Conservation (phyloP, 2,888 invertebrate genomes). For the Melolontha melolontha region DNA sequence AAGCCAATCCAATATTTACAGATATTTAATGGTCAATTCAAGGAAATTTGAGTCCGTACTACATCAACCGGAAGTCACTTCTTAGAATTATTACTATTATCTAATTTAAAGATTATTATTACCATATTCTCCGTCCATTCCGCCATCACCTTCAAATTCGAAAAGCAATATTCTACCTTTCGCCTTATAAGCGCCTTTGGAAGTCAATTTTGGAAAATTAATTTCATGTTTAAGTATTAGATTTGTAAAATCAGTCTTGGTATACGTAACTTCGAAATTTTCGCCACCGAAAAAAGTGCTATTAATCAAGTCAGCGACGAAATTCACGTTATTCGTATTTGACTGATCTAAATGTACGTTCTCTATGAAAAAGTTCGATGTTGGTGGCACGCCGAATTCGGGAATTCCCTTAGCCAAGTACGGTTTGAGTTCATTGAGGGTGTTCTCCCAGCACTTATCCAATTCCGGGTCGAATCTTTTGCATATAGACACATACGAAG, state of each 20-base stretch:
- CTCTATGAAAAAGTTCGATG: conserved; percentile 56
- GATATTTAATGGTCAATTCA: too few relatives aligned
- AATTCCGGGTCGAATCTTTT: conserved; percentile 55
- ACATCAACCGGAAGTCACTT: too few relatives aligned
- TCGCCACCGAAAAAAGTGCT: conserved; percentile 50
- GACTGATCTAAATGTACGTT: conserved; percentile 54
- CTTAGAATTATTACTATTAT: too few relatives aligned
- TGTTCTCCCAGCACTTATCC: conserved; percentile 55
- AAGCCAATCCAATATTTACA: too few relatives aligned
- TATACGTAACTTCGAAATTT: conserved; percentile 51
- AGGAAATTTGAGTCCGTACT: too few relatives aligned
- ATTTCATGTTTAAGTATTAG: conserved; percentile 3
- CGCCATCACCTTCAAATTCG: conserved; percentile 46
- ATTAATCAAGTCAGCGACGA: conserved; percentile 53
- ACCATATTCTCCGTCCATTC: conserved; percentile 27
- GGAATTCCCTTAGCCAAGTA: conserved; percentile 57
- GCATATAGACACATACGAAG: conserved; percentile 50
- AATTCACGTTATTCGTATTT: conserved; percentile 50
- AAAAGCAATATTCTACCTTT: conserved; percentile 57
- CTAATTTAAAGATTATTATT: background rate
- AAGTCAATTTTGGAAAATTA: conserved; percentile 45
- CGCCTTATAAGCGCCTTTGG: conserved; percentile 56
- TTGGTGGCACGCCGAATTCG: conserved; percentile 55
- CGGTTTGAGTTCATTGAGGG: conserved; percentile 52
- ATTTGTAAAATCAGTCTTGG: conserved; percentile 29